Evolutionary conservation across 2,797 vertebrate species (phyloP).

Genomic region (Micromesistius poutassou): DNA sequence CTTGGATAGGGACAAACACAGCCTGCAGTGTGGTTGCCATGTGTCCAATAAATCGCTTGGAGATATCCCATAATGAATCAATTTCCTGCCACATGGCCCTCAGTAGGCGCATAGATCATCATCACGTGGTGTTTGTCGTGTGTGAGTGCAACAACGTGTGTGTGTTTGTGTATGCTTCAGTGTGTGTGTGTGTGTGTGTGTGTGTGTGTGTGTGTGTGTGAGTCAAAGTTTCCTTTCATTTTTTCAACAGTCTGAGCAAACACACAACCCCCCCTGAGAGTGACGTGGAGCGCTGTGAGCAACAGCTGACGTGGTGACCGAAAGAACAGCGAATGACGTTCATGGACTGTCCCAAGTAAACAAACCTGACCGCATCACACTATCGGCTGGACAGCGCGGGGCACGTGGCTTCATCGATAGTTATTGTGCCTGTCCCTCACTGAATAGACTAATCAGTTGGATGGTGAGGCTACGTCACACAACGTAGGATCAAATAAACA

Average conservation of each 20-base stretch:
- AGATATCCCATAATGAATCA: conserved; percentile 14
- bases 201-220: not conserved
- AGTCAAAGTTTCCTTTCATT: not conserved
- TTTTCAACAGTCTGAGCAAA: not conserved
- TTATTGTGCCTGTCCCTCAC: not conserved
- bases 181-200: not conserved
- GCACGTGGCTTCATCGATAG: too few species aligned
- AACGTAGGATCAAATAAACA: not conserved
- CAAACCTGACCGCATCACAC: not conserved
- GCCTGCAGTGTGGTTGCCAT: not conserved
- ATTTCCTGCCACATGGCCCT: conserved; percentile 27
- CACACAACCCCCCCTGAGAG: not conserved
- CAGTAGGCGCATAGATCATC: not conserved
- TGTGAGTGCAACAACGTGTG: conserved; percentile 5
- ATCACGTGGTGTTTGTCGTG: not conserved
- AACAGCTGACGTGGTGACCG: not conserved
- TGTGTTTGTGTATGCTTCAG: conserved; percentile 4
- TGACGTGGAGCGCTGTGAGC: not conserved
- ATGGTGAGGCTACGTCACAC: not conserved
- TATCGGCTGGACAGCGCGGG: not conserved
- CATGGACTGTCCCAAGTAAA: not conserved
- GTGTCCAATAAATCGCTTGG: conserved; percentile 13
- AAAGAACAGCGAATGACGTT: not conserved
- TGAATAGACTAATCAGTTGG: not conserved
- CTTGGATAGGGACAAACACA: not conserved